Base-by-base conservation (phyloP, 1,140 invertebrate species). In the Bombus haemorrhoidalis region DNA sequence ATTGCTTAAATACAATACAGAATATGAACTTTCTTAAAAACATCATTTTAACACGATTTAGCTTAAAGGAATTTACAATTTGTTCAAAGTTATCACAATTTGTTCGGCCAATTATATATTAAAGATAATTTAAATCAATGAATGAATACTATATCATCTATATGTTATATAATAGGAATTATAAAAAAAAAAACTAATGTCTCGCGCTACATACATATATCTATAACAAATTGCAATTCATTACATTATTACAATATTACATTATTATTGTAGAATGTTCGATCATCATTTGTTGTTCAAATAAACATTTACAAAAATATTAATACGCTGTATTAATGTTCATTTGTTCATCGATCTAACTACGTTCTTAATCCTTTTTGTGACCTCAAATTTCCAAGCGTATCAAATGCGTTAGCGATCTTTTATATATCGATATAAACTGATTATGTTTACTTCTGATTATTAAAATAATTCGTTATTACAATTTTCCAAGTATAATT, bases 241-340 rank as follows among this genome's bases (percentile, higher is more conserved):
- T 75, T 53, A 78, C 12, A 69, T 62, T 43, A 79, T 75, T 53
- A 71, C 12, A 69, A 78, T 43, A 10, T 78, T 78, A 83, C 12
- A 69, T 37, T 57, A 83, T 34, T 43, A 43, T 68, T 34, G 28
- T 53, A 83, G 4, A 77, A 83, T 77, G 18, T 68, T 69, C 53
- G 39, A 57, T 59, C 9, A 84, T 13, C 15, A 6, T 25, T 57
- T 47, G 22, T n/a, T n/a, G 41, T 37, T 64, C 22, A 62, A 79
- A 85, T n/a, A 59, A 80, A 41, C 22, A 32, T 43, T 37, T 80
- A 79, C 25, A 84, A 84, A 85, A 85, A 72, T 85, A 84, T 78
- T 79, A 84, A 62, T 43, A 34, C 71, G 39, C 81, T 25, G 15
- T 25, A 57, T 77, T 59, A 25, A 43, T 8, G 25, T 53, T 47